Percentiles rank a stretch among this genome's conserved stretches.
Evolutionary conservation across 64 coral and sea anemone species (phyloP).

Genomic region (Actinia tenebrosa): DNA sequence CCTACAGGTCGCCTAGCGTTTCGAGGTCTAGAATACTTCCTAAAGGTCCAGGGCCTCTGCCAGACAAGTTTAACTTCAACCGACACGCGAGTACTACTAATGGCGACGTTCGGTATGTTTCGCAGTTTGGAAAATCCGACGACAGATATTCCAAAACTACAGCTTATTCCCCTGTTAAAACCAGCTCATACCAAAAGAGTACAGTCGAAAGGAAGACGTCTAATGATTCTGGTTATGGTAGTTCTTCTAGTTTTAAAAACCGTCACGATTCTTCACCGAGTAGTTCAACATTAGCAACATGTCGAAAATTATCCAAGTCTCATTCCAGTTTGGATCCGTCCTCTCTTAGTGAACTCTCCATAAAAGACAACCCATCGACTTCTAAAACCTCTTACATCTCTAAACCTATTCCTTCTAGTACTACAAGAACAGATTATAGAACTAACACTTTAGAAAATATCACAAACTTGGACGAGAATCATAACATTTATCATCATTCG

Average conservation of each 20-base stretch:
- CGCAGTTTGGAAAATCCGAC: not conserved
- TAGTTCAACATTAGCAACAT: not conserved
- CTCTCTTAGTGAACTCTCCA: not conserved
- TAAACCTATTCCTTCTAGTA: not conserved
- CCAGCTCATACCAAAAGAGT: not conserved
- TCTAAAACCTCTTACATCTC: not conserved
- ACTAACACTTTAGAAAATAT: constrained; percentile 10
- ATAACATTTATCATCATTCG: not conserved
- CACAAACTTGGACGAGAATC: not conserved
- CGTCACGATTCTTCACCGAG: not conserved
- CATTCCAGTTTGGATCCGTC: not conserved
- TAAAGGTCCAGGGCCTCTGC: constrained; percentile 41
- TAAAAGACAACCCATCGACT: not conserved
- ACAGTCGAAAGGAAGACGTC: constrained; percentile 14
- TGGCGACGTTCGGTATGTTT: not conserved
- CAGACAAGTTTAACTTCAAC: not conserved
- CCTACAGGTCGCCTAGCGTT: not conserved
- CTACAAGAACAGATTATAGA: not conserved
- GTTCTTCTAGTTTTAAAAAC: constrained; percentile 15
- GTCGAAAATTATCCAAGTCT: constrained; percentile 19
- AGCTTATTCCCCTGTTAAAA: not conserved
- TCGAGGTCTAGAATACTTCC: not conserved
- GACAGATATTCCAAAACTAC: not conserved
- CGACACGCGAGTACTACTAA: not conserved
- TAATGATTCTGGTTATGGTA: constrained; percentile 31